A percentile compares a stretch with the other conserved stretches of the same genome.
These are phyloP conservation scores for Tetragonula carbonaria DNA, from an alignment of 2,888 invertebrate genomes.

Conservation along the genomic window DNA sequence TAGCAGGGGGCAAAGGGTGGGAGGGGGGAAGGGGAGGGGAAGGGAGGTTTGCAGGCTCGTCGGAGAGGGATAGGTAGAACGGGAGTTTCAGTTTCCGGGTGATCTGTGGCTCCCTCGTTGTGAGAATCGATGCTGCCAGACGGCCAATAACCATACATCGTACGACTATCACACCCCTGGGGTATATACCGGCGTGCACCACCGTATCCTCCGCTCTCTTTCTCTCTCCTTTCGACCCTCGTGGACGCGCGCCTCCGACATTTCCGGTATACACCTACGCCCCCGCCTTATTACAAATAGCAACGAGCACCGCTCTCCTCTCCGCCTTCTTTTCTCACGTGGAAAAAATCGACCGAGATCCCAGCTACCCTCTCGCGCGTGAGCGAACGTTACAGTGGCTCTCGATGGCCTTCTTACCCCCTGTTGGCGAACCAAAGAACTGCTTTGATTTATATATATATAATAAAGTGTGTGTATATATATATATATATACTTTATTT, in stretches of 20 bases:
- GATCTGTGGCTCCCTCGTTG: slow-evolving; percentile 83
- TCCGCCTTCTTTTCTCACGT: slow-evolving; percentile 39
- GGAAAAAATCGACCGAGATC: slow-evolving; percentile 58
- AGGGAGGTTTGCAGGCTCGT: background rate
- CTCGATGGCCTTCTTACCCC: background rate
- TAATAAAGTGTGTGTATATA: too few relatives aligned
- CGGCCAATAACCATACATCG: slow-evolving; percentile 84
- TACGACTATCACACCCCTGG: slow-evolving; percentile 82
- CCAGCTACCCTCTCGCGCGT: too few relatives aligned
- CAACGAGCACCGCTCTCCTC: slow-evolving; percentile 32
- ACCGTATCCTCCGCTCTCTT: slow-evolving; percentile 50
- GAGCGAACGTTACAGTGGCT: background rate
- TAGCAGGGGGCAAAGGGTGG: background rate
- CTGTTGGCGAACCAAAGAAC: background rate
- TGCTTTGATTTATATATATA: background rate
- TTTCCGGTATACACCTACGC: slow-evolving; percentile 1
- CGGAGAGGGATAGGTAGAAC: slow-evolving; percentile 62
- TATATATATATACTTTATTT: too few relatives aligned
- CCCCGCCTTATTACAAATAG: slow-evolving; percentile 78
- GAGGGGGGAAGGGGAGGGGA: background rate
- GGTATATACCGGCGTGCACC: slow-evolving; percentile 66
- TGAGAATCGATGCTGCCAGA: slow-evolving; percentile 84
- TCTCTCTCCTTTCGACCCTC: slow-evolving; percentile 28
- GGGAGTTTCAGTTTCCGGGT: slow-evolving; percentile 82
- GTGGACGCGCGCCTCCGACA: slow-evolving; percentile 18